phyloP scores from a whole-genome alignment of 2,797 vertebrate species.

The Parambassis ranga region DNA sequence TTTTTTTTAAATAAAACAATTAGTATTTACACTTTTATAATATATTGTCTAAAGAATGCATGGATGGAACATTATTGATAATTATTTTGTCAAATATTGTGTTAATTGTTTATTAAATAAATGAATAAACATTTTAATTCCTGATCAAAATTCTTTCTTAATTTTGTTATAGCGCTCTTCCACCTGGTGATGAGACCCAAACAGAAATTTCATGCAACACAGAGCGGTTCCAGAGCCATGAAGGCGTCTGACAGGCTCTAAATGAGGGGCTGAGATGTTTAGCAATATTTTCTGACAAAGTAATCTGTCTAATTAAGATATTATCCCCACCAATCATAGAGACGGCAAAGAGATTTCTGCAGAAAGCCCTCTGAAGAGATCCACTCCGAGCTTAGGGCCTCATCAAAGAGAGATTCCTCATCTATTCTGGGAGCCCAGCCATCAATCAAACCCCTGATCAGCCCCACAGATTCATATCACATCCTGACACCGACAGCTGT shows the following conservation, averaged over 20 bases:
- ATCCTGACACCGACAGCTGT: slow-evolving; percentile 69
- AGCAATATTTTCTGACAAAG: slow-evolving; percentile 43
- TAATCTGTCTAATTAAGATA: slow-evolving; percentile 66
- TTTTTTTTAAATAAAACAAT: too few species aligned
- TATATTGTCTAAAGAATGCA: too few species aligned
- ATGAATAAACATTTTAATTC: too few species aligned
- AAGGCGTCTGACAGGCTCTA: slow-evolving; percentile 40
- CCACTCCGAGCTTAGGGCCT: slow-evolving; percentile 51
- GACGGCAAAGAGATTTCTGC: slow-evolving; percentile 45
- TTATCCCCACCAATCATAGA: slow-evolving; percentile 51
- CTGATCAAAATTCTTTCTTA: too few species aligned
- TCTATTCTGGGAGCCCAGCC: slow-evolving; percentile 73
- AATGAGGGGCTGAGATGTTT: slow-evolving; percentile 53
- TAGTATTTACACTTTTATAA: too few species aligned
- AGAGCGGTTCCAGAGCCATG: slow-evolving; percentile 8
- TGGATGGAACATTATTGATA: background rate
- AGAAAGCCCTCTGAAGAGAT: slow-evolving; percentile 37
- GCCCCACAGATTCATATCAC: slow-evolving; percentile 61
- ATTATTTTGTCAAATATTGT: background rate
- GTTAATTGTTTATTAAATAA: too few species aligned
- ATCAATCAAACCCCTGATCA: slow-evolving; percentile 74
- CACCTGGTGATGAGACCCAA: too few species aligned
- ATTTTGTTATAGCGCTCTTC: too few species aligned
- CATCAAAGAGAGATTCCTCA: slow-evolving; percentile 68
- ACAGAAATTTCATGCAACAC: background rate